phyloP scores from a whole-genome alignment of 2,888 invertebrate genomes.

The Autographa pulchrina region DNA sequence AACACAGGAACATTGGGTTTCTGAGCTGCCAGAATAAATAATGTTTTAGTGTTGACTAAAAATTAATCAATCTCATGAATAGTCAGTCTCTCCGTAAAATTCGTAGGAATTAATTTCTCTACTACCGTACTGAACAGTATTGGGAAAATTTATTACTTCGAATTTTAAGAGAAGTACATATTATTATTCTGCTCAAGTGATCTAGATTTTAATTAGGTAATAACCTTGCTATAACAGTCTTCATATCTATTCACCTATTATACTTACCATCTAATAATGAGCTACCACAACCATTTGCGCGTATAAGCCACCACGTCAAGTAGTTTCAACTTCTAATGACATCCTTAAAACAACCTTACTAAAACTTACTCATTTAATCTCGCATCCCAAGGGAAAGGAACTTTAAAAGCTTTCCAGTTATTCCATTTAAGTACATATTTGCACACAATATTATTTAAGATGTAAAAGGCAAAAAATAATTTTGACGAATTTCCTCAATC shows the following conservation, averaged over 20 bases:
- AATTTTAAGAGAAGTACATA: too few species aligned
- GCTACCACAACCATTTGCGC: constrained; percentile 7
- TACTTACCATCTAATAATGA: constrained; percentile 9
- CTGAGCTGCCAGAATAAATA: too few species aligned
- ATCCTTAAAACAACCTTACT: constrained; percentile 34
- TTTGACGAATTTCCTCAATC: constrained; percentile 42
- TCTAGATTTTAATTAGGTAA: too few species aligned
- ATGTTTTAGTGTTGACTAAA: too few species aligned
- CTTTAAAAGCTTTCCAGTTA: constrained; percentile 40
- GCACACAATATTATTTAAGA: constrained; percentile 8
- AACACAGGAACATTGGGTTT: too few species aligned
- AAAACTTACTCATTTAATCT: constrained; percentile 42
- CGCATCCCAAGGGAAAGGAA: constrained; percentile 36
- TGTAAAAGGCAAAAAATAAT: constrained; percentile 34
- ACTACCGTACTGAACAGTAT: too few species aligned
- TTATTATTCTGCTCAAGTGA: too few species aligned
- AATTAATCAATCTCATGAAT: too few species aligned
- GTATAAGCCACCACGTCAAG: constrained; percentile 9
- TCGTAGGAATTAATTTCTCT: too few species aligned
- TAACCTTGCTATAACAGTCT: not conserved
- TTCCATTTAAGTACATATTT: constrained; percentile 38
- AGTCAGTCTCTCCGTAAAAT: too few species aligned
- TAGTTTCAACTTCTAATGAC: constrained; percentile 39
- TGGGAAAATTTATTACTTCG: too few species aligned
- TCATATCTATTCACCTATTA: not conserved